phyloP scores from a whole-genome alignment of 2,113 vertebrate genomes.

The Daubentonia madagascariensis region DNA sequence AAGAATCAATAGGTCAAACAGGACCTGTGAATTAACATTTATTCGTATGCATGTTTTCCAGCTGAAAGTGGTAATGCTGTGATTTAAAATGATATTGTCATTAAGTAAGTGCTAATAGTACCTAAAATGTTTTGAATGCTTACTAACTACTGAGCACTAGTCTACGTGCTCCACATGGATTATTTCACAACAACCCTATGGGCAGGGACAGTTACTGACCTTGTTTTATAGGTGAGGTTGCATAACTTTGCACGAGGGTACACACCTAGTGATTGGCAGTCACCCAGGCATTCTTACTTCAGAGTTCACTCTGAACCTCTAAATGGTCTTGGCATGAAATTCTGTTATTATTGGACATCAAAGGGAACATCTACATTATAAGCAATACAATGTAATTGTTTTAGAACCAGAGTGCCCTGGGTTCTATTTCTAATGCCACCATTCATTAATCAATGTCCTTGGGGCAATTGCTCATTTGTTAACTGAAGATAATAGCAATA shows the following conservation, averaged over 20 bases:
- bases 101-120: not conserved
- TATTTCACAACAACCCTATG: not conserved
- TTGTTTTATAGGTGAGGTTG: not conserved
- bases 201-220: not conserved
- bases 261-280: not conserved
- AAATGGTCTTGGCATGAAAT: not conserved
- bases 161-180: not conserved
- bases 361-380: not conserved
- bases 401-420: not conserved
- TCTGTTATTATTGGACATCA: not conserved
- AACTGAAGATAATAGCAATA: not conserved
- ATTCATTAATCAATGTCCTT: not conserved
- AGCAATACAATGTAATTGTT: not conserved
- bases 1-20: slow-evolving; percentile 7
- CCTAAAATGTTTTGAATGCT: not conserved
- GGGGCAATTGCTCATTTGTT: not conserved
- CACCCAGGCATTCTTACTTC: not conserved
- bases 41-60: not conserved
- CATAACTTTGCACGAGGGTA: not conserved
- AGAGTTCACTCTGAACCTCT: not conserved
- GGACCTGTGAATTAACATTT: not conserved
- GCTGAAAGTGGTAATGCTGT: not conserved
- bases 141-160: not conserved
- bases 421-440: not conserved
- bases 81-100: not conserved